Conservation (phyloP, 2,888 invertebrate species). For the Nowickia ferox region DNA sequence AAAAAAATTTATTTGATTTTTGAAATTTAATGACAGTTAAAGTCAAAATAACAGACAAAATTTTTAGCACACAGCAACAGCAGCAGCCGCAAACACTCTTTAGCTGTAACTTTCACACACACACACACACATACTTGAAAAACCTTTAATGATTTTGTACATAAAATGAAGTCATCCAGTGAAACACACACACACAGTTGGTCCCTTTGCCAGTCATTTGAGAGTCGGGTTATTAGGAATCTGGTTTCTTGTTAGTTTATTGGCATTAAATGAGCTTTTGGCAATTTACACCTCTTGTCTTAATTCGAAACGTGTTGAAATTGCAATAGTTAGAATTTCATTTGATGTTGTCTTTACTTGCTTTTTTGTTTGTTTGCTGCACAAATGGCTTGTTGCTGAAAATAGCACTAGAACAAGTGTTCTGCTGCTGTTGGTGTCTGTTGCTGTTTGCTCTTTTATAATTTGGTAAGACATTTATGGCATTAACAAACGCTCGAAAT, state of each 20-base stretch:
- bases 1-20: constrained; percentile 48
- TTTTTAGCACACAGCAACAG: constrained; percentile 32
- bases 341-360: constrained; percentile 49
- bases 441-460: constrained; percentile 66
- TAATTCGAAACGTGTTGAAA: constrained; percentile 70
- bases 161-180: background rate
- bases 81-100: background rate
- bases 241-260: constrained; percentile 72
- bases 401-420: constrained; percentile 24
- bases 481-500: constrained; percentile 45
- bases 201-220: constrained; percentile 18
- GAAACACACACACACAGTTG: background rate
- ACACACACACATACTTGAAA: background rate
- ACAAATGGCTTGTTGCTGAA: constrained; percentile 10
- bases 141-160: background rate
- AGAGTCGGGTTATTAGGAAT: constrained; percentile 58
- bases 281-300: constrained; percentile 76
- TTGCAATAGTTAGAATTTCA: constrained; percentile 65
- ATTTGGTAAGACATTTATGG: constrained; percentile 71
- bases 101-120: background rate
- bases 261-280: constrained; percentile 76
- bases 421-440: constrained; percentile 22
- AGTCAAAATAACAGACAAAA: constrained; percentile 47
- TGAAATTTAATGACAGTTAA: constrained; percentile 47
- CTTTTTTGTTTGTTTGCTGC: constrained; percentile 31